Base-by-base conservation (phyloP, 2,888 invertebrate species). In the Polydesmus complanatus region DNA sequence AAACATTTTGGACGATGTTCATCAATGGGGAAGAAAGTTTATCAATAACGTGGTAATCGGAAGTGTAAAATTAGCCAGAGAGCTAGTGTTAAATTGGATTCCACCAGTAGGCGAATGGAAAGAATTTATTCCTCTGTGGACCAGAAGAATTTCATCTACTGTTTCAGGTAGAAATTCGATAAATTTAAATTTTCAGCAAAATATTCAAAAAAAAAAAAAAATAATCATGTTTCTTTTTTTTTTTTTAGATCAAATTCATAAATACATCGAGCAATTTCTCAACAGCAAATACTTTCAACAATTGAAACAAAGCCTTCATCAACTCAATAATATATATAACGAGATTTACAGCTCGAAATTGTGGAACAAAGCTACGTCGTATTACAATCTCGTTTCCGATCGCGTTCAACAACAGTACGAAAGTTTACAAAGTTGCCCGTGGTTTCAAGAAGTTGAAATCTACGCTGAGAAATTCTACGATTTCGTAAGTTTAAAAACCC, bases 231-330 rank as follows among this genome's bases (percentile, higher is more conserved):
- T n/a, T n/a, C n/a, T n/a, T n/a, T 37, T 22, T 21, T 54, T 54
- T 3, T 22, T 55, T 60, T 55, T 8, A 60, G 60, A 14, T 19
- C 26, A 60, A 55, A 25, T 60, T 23, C 54, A 54, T 47, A 27
- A 14, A 1, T 60, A 54, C n/a, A 19, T 54, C 19, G 60, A 60
- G 21, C 14, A 11, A 5, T 60, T 60, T 19, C 23, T 54, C 25
- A 47, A 54, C 23, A 55, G 55, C 25, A 18, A 23, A 1, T 60
- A 60, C n/a, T 60, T 48, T 26, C 60, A 60, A 21, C 25, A 48
- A 18, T 26, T 60, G 19, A 3, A 48, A 27, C 21, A 47, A 3
- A 60, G 27, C 25, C 3, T 48, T 19, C 23, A 55, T 37, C 26
- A 54, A 18, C 21, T 60, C 22, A 21, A 21, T 8, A 23, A 2